Base-by-base conservation (phyloP, 2,888 invertebrate species). In the Anthrax anthrax region DNA sequence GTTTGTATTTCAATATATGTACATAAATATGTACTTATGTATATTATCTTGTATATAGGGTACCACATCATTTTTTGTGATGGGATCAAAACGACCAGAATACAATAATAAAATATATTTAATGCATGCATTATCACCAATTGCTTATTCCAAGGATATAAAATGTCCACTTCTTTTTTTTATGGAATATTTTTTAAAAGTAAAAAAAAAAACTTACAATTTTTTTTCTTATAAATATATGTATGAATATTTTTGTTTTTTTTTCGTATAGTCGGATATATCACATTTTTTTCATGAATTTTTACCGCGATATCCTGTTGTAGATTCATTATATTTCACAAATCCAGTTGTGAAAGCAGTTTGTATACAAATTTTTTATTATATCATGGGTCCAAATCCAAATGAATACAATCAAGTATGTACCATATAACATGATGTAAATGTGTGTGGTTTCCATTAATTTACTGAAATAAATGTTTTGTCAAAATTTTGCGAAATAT, bases 31-130 rank as follows among this genome's bases (percentile, higher is more conserved):
- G n/a, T n/a, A n/a, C n/a, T n/a, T n/a, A n/a, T 57, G 52, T 53
- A 14, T 13, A 39, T 43, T n/a, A 19, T 37, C 4, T 19, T 39
- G 14, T n/a, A 19, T 16, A 39, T 19, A 72, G 54, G 81, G 80
- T n/a, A 69, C 72, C 2, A 72, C 73, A 0, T 49, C 56, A 0
- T 59, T 64, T 40, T 69, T 67, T 48, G 69, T 71, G n/a, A 58
- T 72, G 59, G 60, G 65, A 43, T 67, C 72, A 1, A 56, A 58
- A 38, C 61, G 61, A 12, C 72, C 75, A 0, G 68, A 70, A 29
- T 75, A 75, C 54, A 74, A 75, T 53, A 47, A 58, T 1, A 76
- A 74, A 57, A 61, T 78, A n/a, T 60, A 60, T 29, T 59, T 69
- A 0, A 70, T 71, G 62, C 67, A 69, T 44, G 70, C 70, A 1